Conservation (phyloP, 2,888 invertebrate genomes). For the Cheilosia vernalis region DNA sequence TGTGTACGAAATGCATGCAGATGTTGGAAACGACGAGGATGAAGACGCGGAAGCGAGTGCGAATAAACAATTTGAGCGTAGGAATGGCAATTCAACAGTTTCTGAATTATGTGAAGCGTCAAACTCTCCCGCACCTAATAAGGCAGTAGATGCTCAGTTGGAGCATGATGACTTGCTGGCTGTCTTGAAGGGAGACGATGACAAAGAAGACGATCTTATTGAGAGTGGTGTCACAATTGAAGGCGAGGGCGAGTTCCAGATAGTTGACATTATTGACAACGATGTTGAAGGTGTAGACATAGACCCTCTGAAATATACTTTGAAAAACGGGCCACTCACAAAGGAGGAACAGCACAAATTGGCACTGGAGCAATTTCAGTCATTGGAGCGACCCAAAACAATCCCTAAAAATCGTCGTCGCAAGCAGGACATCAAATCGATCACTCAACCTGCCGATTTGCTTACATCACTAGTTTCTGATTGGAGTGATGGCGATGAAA, state of each 20-base stretch:
- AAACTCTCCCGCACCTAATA: slow-evolving; percentile 2
- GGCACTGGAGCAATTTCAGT: slow-evolving; percentile 81
- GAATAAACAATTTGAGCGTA: slow-evolving; percentile 15
- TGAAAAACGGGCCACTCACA: slow-evolving; percentile 72
- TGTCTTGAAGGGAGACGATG: slow-evolving; percentile 85
- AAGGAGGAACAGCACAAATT: slow-evolving; percentile 81
- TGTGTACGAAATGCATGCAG: neutral
- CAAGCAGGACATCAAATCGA: slow-evolving; percentile 77
- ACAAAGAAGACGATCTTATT: slow-evolving; percentile 83
- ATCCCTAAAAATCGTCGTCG: slow-evolving; percentile 73
- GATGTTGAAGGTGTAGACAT: slow-evolving; percentile 75
- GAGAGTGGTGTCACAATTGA: slow-evolving; percentile 80
- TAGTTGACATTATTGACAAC: slow-evolving; percentile 80
- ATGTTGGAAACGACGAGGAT: neutral
- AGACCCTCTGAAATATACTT: slow-evolving; percentile 46
- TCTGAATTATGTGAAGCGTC: slow-evolving; percentile 42
- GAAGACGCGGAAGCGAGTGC: neutral
- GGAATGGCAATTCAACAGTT: slow-evolving; percentile 46
- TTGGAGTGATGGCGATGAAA: slow-evolving; percentile 82
- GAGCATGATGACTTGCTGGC: slow-evolving; percentile 83
- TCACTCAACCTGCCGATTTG: slow-evolving; percentile 77
- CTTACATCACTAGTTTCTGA: slow-evolving; percentile 81
- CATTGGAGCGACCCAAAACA: slow-evolving; percentile 73
- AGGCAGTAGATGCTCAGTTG: slow-evolving; percentile 66
- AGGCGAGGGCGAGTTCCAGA: slow-evolving; percentile 82